Evolutionary conservation across 1,140 invertebrate genomes (phyloP).

Genomic region (Leucophenga varia): DNA sequence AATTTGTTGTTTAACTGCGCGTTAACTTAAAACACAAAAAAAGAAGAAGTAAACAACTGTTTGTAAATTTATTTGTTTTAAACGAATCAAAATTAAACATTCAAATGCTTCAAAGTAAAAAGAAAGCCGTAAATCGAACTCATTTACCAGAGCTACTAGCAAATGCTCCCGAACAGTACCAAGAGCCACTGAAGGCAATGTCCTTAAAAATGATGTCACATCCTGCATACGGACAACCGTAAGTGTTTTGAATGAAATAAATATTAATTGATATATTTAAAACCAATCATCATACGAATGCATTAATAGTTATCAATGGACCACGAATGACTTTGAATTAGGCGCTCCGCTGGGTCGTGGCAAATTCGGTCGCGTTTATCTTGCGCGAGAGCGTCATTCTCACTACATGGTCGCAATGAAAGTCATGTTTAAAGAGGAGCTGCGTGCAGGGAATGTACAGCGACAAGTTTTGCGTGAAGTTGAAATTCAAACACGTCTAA

Average conservation of each 20-base stretch:
- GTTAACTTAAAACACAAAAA: no score
- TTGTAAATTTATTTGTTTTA: no score
- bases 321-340: constrained; percentile 79
- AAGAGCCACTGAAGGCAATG: constrained; percentile 45
- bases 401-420: constrained; percentile 90
- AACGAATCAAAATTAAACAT: no score
- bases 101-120: constrained; percentile 27
- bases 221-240: constrained; percentile 55
- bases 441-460: constrained; percentile 74
- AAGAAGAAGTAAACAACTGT: no score
- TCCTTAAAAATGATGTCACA: constrained; percentile 58
- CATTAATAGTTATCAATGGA: constrained; percentile 76
- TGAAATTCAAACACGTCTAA: constrained; percentile 92
- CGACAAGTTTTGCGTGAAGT: constrained; percentile 88
- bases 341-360: constrained; percentile 82
- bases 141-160: constrained; percentile 36
- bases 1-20: no score
- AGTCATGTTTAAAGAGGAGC: constrained; percentile 84
- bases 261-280: no score
- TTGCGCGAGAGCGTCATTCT: constrained; percentile 83
- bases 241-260: no score
- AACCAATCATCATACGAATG: no score
- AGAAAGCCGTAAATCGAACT: constrained; percentile 37
- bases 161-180: constrained; percentile 48
- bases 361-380: constrained; percentile 89